Evolutionary conservation across 2,888 invertebrate genomes (phyloP), one percentile per base, ranked within the genome.

Genomic region (Synanthedon myopaeformis): DNA sequence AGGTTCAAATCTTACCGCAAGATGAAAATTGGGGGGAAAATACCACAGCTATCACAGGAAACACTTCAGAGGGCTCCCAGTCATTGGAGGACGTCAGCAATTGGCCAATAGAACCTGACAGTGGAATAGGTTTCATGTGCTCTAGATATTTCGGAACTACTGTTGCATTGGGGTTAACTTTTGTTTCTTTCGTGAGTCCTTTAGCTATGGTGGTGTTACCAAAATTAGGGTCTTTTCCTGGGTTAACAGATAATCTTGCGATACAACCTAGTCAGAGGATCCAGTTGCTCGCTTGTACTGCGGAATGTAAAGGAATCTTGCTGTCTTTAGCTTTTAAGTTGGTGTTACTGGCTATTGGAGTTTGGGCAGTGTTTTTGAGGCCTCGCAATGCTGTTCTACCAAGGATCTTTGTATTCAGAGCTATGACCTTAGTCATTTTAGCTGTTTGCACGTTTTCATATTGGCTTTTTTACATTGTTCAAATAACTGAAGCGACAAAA

Each of bases 1-100:
- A 98, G 86, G 97, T 98, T 42, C 97, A 98, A 86, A 97, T 98
- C 61, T 83, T 98, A 55, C 97, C 97, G 0, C 94, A 97, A 84
- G 98, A 98, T 82, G 98, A 98, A 71, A 97, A 97, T 78, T 98
- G 98, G 98, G 97, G 96, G n/a, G 98, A 98, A 79, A 98, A 96
- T 69, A 98, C 98, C 0, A 98, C 98, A 0, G 98, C 97, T 1
- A 93, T 98, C 41, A 98, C 98, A 0, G 98, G 97, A 10, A 97
- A 97, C 70, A 98, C 98, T 1, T 97, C 96, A 0, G 98, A 98
- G 74, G 96, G 96, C 65, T 98, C 96, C 3, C 95, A 96, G 64
- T 97, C 97, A 0, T 93, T 96, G 76, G 97, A 97, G 75, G 97
- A 97, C 76, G 92, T 95, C 3, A 93, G 93, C 66, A 93, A 93